Conservation (phyloP, 1,140 invertebrate species). For the Drosophila nigromelanica region DNA sequence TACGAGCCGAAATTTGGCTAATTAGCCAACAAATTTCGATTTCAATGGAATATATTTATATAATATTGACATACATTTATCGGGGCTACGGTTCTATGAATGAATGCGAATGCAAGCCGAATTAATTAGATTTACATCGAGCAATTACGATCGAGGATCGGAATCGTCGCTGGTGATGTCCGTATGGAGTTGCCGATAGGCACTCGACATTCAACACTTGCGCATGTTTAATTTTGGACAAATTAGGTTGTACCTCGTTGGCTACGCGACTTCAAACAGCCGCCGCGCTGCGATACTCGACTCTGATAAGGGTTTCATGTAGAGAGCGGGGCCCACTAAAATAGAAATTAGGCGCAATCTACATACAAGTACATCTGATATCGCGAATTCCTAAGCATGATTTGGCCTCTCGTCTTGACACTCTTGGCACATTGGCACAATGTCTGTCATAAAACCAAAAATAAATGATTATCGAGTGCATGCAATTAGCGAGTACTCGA, state of each 20-base stretch:
- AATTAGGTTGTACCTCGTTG: conserved; percentile 6
- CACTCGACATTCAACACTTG: not conserved
- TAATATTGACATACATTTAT: too few relatives aligned
- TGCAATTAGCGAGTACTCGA: conserved; percentile 12
- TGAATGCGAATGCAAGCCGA: too few relatives aligned
- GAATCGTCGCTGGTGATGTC: too few relatives aligned
- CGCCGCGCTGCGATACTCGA: conserved; percentile 22
- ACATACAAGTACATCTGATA: too few relatives aligned
- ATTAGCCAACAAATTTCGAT: too few relatives aligned
- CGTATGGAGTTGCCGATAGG: too few relatives aligned
- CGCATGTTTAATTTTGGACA: conserved; percentile 16
- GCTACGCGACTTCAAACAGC: conserved; percentile 41
- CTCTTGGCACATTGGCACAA: conserved; percentile 16
- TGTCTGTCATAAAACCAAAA: not conserved
- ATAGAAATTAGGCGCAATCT: too few relatives aligned
- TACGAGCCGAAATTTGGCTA: too few relatives aligned
- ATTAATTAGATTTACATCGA: not conserved
- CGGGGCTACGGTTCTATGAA: too few relatives aligned
- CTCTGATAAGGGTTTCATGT: conserved; percentile 41
- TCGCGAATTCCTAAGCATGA: conserved; percentile 1
- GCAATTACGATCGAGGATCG: not conserved
- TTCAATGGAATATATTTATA: too few relatives aligned
- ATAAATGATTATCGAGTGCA: conserved; percentile 23
- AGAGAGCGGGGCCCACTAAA: not conserved
- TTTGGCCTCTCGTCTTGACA: not conserved